Conservation (phyloP, 1,140 invertebrate species). For the Conopomorpha cramerella region DNA sequence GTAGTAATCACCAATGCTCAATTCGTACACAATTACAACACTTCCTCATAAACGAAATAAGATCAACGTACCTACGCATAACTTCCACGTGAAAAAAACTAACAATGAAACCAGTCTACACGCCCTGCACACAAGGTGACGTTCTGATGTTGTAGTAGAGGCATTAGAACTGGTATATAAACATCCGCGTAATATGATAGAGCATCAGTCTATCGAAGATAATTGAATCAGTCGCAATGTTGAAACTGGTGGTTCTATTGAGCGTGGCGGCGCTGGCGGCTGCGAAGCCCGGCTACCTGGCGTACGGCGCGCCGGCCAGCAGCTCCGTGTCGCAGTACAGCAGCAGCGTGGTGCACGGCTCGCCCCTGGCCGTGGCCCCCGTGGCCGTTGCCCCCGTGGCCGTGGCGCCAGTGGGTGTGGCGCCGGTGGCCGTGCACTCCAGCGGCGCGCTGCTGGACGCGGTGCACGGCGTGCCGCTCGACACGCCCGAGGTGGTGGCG, state of each 20-base stretch:
- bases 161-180: slow-evolving; percentile 47
- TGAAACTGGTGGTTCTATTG: slow-evolving; percentile 51
- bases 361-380: slow-evolving; percentile 15
- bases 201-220: slow-evolving; percentile 38
- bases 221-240: slow-evolving; percentile 53
- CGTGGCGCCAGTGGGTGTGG: slow-evolving; percentile 18
- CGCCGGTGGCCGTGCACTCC: slow-evolving; percentile 31
- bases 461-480: slow-evolving; percentile 39
- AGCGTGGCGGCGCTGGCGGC: slow-evolving; percentile 36
- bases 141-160: no score
- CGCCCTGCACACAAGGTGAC: no score
- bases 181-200: slow-evolving; percentile 12
- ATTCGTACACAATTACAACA: no score
- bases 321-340: slow-evolving; percentile 48
- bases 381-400: slow-evolving; percentile 16
- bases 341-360: slow-evolving; percentile 33
- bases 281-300: slow-evolving; percentile 35
- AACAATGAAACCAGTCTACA: no score
- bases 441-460: slow-evolving; percentile 37
- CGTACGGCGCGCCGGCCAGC: slow-evolving; percentile 25
- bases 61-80: no score
- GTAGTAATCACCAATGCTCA: no score
- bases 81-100: no score
- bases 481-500: slow-evolving; percentile 53
- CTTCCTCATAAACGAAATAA: no score